Evolutionary conservation across 2,888 invertebrate species (phyloP), one percentile per base, ranked within the genome.

Genomic region (Emmelina monodactyla): DNA sequence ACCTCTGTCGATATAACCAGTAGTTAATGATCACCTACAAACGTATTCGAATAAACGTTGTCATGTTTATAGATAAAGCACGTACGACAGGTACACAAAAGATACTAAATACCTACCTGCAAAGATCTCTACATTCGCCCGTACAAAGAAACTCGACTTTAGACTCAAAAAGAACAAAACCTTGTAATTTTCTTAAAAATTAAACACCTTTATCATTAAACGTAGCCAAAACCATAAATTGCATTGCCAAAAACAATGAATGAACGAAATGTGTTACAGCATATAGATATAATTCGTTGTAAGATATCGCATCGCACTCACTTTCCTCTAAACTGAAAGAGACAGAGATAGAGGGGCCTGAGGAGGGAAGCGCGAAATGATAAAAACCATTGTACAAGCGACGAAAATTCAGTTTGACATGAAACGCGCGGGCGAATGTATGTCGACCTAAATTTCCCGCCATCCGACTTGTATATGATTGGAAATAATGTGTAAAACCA

Each of bases 321-420:
- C 68, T 53, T 57, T 61, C 50, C 49, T 55, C 58, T 39, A 44
- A 52, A 44, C 37, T 33, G 36, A 30, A 71, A 50, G 56, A 37
- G 66, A 76, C 54, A 47, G 75, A 68, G 75, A 76, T 43, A 44
- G 51, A 42, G 14, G 37, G 30, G 29, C 28, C 38, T 40, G 67
- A 55, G 70, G 71, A 63, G 62, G 47, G 55, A 50, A 55, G 56
- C 47, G 49, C 61, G 71, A 73, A 68, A 69, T 79, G 71, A 78
- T 79, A 79, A 73, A 79, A 79, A 68, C 78, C 69, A 76, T 73
- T 63, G 71, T 64, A 65, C 61, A 63, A 67, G 58, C 60, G 53
- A 59, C 66, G 57, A 68, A 71, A 72, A 70, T 65, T 78, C 70
- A 79, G 78, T 79, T 67, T 54, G 64, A 48, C 60, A 62, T 58